Base-by-base conservation (phyloP, 2,797 vertebrate species). In the Microctenopoma steveboyesi region DNA sequence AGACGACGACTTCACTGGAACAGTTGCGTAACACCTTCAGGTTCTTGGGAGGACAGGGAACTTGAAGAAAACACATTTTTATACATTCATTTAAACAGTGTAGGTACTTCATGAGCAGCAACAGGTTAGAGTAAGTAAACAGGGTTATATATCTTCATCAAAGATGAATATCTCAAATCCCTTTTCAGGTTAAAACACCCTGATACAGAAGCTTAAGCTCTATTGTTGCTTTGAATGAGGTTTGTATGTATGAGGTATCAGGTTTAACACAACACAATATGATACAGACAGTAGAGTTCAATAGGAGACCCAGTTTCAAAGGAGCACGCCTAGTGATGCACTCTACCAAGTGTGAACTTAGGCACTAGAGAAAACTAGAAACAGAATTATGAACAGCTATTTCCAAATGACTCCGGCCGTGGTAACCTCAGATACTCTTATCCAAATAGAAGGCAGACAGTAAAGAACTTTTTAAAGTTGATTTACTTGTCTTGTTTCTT, bases 11-110 rank as follows among this genome's bases (percentile, higher is more conserved):
- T 1, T 94, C 90, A 37, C 84, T 94, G 69, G 74, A 79, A 77
- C 95, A 95, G 8, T 92, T 74, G n/a, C 93, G 86, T n/a, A 46
- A 28, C 76, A 95, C 58, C 8, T 61, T 46, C 50, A 90, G 79
- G 16, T 93, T 76, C 49, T 57, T 45, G 0, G 95, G 94, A 11
- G 93, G 57, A 66, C 95, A 95, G 10, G 92, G 76, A 47, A 81
- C 95, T 95, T 25, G 62, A 63, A 78, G 64, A 43, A 74, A 57
- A 75, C 5, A 67, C 1, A 78, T 12, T 62, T 62, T 56, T 7
- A 54, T 13, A 48, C 3, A 18, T 39, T 68, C 1, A 65, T 37
- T 56, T 40, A 35, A 35, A 46, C n/a, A 7, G 16, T 18, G 45
- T 46, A 46, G 18, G 11, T 7, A 7, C 14, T 16, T 7, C 43